Evolutionary conservation across 2,113 vertebrate species (phyloP).

Genomic region (Pantherophis guttatus): DNA sequence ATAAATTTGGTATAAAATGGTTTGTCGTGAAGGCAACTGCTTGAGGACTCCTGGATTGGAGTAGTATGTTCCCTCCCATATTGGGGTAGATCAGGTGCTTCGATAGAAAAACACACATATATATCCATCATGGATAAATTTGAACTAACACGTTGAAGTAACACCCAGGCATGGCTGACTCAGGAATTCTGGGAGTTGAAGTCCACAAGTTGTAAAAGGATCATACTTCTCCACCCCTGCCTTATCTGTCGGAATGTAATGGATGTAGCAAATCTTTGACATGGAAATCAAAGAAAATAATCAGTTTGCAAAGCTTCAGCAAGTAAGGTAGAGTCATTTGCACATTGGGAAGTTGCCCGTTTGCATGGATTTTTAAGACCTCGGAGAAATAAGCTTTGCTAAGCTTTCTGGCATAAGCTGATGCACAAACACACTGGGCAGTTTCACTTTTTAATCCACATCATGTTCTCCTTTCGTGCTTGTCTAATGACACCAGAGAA

Average conservation of each 20-base stretch:
- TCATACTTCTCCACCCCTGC: too few relatives aligned
- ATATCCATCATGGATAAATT: too few relatives aligned
- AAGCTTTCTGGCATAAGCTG: slow-evolving; percentile 22
- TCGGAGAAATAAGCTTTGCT: slow-evolving; percentile 54
- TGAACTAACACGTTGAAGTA: not conserved
- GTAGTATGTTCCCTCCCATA: too few relatives aligned
- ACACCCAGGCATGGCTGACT: too few relatives aligned
- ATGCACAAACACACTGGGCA: slow-evolving; percentile 8
- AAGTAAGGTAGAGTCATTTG: slow-evolving; percentile 51
- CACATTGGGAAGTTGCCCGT: slow-evolving; percentile 48
- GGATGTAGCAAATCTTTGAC: slow-evolving; percentile 52
- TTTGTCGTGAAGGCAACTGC: too few relatives aligned
- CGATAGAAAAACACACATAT: too few relatives aligned
- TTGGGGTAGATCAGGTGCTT: too few relatives aligned
- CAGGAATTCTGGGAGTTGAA: too few relatives aligned
- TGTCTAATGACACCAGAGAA: slow-evolving; percentile 33
- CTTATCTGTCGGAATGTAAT: slow-evolving; percentile 40
- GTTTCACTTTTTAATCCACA: slow-evolving; percentile 42
- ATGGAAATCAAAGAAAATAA: slow-evolving; percentile 65
- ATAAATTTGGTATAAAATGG: too few relatives aligned
- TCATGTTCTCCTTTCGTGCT: slow-evolving; percentile 44
- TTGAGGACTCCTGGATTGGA: too few relatives aligned
- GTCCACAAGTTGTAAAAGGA: too few relatives aligned
- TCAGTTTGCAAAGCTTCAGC: slow-evolving; percentile 40
- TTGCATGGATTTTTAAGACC: slow-evolving; percentile 59